A percentile compares a stretch with the other conserved stretches of the same genome.
These are phyloP conservation scores for Macrosoma leucophasiata DNA, from an alignment of 2,888 invertebrate genomes.

Conservation along the genomic window DNA sequence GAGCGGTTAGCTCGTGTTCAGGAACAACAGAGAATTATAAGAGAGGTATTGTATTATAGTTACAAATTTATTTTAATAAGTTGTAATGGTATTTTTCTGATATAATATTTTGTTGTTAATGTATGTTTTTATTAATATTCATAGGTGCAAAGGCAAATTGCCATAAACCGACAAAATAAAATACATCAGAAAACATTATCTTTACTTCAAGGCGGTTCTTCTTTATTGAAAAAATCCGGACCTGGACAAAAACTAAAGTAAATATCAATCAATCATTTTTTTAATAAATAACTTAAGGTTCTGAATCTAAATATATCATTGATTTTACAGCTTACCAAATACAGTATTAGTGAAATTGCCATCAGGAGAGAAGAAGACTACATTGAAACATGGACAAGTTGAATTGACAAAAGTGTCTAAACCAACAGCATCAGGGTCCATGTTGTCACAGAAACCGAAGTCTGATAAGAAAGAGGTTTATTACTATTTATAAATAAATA, in stretches of 20 bases:
- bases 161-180: slow-evolving; percentile 82
- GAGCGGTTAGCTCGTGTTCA: slow-evolving; percentile 90
- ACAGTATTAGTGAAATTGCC: slow-evolving; percentile 67
- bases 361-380: slow-evolving; percentile 62
- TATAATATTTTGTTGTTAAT: slow-evolving; percentile 5
- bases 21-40: slow-evolving; percentile 87
- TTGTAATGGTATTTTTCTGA: neutral
- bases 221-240: slow-evolving; percentile 62
- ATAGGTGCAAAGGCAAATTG: slow-evolving; percentile 84
- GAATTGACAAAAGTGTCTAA: slow-evolving; percentile 59
- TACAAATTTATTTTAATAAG: no score
- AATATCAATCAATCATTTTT: slow-evolving; percentile 23
- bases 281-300: neutral
- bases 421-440: slow-evolving; percentile 50
- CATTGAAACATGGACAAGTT: slow-evolving; percentile 55
- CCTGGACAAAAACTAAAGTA: slow-evolving; percentile 66
- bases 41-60: slow-evolving; percentile 81
- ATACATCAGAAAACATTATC: slow-evolving; percentile 83
- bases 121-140: slow-evolving; percentile 1
- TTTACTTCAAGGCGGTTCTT: slow-evolving; percentile 81
- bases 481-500: slow-evolving; percentile 7
- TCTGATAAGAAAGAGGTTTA: slow-evolving; percentile 58
- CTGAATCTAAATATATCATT: slow-evolving; percentile 5
- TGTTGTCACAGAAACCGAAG: slow-evolving; percentile 41
- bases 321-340: slow-evolving; percentile 56